Conservation (phyloP, 2,113 vertebrate genomes). For the Zapus hudsonius region DNA sequence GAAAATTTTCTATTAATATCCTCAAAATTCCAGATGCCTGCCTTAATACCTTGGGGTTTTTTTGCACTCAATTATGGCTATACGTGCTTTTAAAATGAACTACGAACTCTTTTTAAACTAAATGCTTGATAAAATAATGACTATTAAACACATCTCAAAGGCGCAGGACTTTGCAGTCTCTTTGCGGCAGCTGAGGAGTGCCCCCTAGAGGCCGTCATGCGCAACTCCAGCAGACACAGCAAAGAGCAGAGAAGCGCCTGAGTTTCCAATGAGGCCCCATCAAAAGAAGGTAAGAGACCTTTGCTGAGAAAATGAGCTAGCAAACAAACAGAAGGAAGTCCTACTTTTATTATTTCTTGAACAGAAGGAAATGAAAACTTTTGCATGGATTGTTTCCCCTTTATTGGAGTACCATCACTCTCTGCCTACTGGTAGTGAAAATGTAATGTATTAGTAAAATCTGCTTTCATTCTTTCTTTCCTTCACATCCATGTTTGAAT, state of each 20-base stretch:
- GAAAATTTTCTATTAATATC: constrained; percentile 28
- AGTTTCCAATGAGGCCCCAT: not conserved
- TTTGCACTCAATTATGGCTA: not conserved
- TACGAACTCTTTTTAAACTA: constrained; percentile 60
- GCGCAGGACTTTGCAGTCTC: not conserved
- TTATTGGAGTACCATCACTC: not conserved
- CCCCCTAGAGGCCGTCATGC: constrained; percentile 76
- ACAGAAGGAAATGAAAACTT: constrained; percentile 22
- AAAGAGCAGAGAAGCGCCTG: not conserved
- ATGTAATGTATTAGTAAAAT: not conserved
- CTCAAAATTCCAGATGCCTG: constrained; percentile 16
- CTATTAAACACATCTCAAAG: constrained; percentile 59
- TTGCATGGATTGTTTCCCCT: constrained; percentile 26
- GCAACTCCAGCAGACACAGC: constrained; percentile 1
- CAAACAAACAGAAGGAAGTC: not conserved
- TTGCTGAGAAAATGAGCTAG: not conserved
- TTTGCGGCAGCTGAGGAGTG: constrained; percentile 78
- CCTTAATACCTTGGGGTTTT: constrained; percentile 21
- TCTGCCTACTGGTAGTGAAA: not conserved
- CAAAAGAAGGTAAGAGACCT: constrained; percentile 43
- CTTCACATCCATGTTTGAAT: not conserved
- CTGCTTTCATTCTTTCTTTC: constrained; percentile 36
- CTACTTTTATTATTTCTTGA: not conserved
- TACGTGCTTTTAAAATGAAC: constrained; percentile 56
- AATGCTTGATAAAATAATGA: constrained; percentile 72